These are phyloP conservation scores for Salminus brasiliensis DNA, from an alignment of 2,113 vertebrate species.

Conservation along the genomic window DNA sequence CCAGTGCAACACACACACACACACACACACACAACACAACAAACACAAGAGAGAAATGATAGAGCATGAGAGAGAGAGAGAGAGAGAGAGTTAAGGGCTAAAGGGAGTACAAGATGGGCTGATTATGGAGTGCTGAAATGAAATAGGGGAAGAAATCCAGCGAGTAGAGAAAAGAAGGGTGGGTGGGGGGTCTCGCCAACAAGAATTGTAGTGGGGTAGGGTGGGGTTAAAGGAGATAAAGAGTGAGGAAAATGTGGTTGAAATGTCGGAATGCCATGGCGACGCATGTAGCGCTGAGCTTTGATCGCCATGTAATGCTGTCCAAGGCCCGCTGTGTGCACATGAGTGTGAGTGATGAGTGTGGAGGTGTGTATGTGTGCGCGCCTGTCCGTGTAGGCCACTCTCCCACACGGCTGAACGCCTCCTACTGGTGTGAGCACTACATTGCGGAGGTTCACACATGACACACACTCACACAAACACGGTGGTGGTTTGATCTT, in stretches of 20 bases:
- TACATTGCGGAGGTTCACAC: neutral
- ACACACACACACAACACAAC: slow-evolving; percentile 10
- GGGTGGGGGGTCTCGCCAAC: too few species aligned
- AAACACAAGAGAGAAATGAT: neutral
- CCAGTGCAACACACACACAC: slow-evolving; percentile 7
- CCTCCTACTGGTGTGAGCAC: slow-evolving; percentile 22
- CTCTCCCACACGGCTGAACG: slow-evolving; percentile 2
- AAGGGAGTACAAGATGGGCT: neutral
- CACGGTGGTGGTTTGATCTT: slow-evolving; percentile 3
- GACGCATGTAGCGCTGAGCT: neutral
- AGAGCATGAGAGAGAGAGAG: neutral
- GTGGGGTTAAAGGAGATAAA: too few species aligned
- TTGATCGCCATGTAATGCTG: neutral
- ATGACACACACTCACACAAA: neutral
- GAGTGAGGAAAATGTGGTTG: neutral
- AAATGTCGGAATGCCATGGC: neutral
- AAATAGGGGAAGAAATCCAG: neutral
- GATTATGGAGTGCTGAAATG: slow-evolving; percentile 1
- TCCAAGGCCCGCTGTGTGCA: neutral
- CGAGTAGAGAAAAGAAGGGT: too few species aligned
- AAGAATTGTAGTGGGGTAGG: neutral
- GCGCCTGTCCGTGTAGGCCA: neutral
- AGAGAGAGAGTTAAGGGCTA: neutral
- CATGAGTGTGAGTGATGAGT: neutral
- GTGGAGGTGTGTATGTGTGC: neutral